Base-by-base conservation (phyloP, 1,140 invertebrate genomes). In the Macrobrachium nipponense region DNA sequence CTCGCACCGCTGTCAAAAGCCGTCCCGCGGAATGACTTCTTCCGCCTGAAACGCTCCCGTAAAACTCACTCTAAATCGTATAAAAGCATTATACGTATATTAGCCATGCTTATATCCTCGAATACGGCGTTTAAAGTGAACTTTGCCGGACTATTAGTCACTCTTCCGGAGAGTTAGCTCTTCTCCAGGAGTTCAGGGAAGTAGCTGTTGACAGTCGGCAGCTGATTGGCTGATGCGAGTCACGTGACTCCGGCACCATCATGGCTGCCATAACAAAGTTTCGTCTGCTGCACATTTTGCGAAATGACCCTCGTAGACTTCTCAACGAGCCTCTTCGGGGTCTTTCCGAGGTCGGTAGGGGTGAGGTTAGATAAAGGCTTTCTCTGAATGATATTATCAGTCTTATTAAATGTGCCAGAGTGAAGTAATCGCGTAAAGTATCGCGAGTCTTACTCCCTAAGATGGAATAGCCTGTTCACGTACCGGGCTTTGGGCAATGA, bases 241-340 rank as follows among this genome's bases (percentile, higher is more conserved):
- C 91, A 91, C 91, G 90, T 91, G 91, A 90, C 90, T 79, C 83
- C 80, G 2, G 5, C 89, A 23, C 79, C 87, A 88, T 85, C 87
- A 93, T 94, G 93, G 93, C 93, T 91, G 92, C 92, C 92, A 92
- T 93, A 90, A 82, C 58, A 81, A 77, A 61, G 59, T 36, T 88
- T 70, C 70, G 72, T 64, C 70, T 85, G 77, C 72, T 79, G 11
- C 66, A 27, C 11, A 20, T 23, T 12, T 36, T 5, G 60, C 66
- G 59, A 66, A 70, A 59, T 36, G 20, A 43, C 60, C 64, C 12
- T 64, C 59, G 36, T 20, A 44, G 17, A 27, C 14, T 73, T 11
- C 60, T 18, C 27, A 11, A 18, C 60, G 62, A 15, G 44, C 68
- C 44, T 58, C 14, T 72, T n/a, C 17, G 18, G 14, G 14, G 18